Base-by-base conservation (phyloP, 2,797 vertebrate genomes). In the Spinus pinus region DNA sequence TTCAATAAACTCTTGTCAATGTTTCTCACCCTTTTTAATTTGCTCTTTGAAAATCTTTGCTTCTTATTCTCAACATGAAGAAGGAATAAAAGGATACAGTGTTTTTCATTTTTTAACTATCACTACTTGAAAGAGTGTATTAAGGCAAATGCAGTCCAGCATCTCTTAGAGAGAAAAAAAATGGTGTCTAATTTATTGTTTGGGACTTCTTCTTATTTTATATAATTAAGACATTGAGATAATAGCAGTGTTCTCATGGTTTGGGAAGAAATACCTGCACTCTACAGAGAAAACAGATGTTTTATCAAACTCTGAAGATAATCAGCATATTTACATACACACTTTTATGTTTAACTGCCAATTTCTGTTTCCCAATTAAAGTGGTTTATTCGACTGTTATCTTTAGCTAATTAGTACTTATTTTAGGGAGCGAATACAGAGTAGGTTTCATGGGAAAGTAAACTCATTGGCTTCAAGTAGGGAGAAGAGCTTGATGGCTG, bases 261-360 rank as follows among this genome's bases (percentile, higher is more conserved):
- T 87, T 92, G 64, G 30, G 66, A 96, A 94, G 86, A 95, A 91
- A 94, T 95, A 97, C 95, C 94, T 95, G 80, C 53, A 49, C 81
- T 90, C 85, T 90, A 41, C 44, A 88, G 62, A 91, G 77, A 92
- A 96, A 96, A 91, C 85, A 95, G 89, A 94, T 96, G 92, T 94
- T 97, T 97, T 97, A 94, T 96, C 93, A 96, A 95, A 94, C 86
- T 87, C 93, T 84, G 75, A 96, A 86, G 84, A 93, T 97, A 96
- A 96, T 95, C 93, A 94, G 87, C 74, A 61, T 96, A 94, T 97
- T 97, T 97, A 95, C 92, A 95, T 93, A 95, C 75, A 82, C 82
- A 88, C 88, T 95, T 95, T 95, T 92, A 95, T 84, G 90, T 95
- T 96, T 97, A 96, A 95, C 95, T 92, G 92, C 95, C 94, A 95